Conservation (phyloP, 2,113 vertebrate genomes). For the Coptodon rendalli region DNA sequence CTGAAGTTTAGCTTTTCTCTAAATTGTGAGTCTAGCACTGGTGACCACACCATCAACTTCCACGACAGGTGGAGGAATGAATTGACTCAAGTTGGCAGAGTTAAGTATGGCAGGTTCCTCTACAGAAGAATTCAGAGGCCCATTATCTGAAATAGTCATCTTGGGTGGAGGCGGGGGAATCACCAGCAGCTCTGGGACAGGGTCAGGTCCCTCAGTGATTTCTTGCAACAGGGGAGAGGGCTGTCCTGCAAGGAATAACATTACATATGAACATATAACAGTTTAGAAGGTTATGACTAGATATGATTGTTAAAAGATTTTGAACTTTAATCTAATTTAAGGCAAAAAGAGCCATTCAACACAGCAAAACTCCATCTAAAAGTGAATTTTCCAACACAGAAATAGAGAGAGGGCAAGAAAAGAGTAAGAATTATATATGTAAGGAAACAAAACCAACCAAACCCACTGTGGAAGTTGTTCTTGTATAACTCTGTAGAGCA, state of each 20-base stretch:
- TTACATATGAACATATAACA: not conserved
- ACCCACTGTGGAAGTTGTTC: not conserved
- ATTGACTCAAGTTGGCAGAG: conserved; percentile 23
- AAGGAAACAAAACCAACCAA: conserved; percentile 15
- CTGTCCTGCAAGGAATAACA: conserved; percentile 17
- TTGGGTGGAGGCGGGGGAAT: conserved; percentile 55
- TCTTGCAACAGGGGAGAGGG: conserved; percentile 17
- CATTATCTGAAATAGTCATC: conserved; percentile 53
- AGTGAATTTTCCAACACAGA: not conserved
- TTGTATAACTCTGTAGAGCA: not conserved
- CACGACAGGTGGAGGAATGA: not conserved
- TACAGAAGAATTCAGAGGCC: conserved; percentile 60
- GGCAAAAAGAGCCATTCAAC: not conserved
- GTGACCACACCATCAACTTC: not conserved
- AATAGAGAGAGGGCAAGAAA: not conserved
- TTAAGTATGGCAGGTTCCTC: conserved; percentile 68
- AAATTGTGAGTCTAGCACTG: not conserved
- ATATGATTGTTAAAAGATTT: not conserved
- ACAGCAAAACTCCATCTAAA: not conserved
- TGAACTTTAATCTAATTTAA: not conserved
- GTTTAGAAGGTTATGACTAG: not conserved
- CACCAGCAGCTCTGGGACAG: conserved; percentile 10
- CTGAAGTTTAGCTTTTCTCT: not conserved
- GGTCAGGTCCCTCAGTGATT: not conserved
- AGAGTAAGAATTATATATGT: not conserved